Conservation (phyloP, 2,797 vertebrate species). For the Melanotaenia trifasciata region DNA sequence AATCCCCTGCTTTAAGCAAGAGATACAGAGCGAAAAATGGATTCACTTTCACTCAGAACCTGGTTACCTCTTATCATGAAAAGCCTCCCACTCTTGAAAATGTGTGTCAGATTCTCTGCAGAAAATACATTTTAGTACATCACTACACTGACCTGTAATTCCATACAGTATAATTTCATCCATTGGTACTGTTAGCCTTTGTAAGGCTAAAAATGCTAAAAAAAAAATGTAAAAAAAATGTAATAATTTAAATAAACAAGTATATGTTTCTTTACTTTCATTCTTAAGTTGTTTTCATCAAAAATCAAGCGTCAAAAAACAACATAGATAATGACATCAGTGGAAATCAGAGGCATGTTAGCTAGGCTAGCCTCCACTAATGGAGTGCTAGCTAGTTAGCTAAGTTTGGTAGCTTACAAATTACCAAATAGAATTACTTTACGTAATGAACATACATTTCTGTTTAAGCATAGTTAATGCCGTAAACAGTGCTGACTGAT, state of each 20-base stretch:
- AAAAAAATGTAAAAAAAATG: too few relatives aligned
- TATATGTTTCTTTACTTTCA: not conserved
- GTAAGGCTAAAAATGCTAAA: too few relatives aligned
- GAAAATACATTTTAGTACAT: constrained; percentile 58
- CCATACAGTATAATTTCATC: not conserved
- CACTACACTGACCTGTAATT: constrained; percentile 33
- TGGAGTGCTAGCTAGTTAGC: not conserved
- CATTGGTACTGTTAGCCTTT: not conserved
- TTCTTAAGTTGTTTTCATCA: not conserved
- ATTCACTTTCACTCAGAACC: constrained; percentile 41
- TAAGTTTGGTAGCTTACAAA: not conserved
- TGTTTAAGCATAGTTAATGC: not conserved
- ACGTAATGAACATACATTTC: not conserved
- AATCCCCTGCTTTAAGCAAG: constrained; percentile 62
- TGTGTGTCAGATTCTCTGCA: constrained; percentile 62
- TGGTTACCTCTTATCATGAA: constrained; percentile 55
- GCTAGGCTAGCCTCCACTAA: not conserved
- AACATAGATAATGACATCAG: too few relatives aligned
- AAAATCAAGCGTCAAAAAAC: not conserved
- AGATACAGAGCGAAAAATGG: constrained; percentile 25
- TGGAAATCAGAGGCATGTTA: not conserved
- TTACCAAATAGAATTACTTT: not conserved
- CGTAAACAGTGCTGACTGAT: not conserved
- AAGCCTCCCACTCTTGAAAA: constrained; percentile 70
- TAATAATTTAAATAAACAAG: too few relatives aligned